These are phyloP conservation scores for Leptopilina boulardi DNA, from an alignment of 1,140 invertebrate species.

Conservation along the genomic window DNA sequence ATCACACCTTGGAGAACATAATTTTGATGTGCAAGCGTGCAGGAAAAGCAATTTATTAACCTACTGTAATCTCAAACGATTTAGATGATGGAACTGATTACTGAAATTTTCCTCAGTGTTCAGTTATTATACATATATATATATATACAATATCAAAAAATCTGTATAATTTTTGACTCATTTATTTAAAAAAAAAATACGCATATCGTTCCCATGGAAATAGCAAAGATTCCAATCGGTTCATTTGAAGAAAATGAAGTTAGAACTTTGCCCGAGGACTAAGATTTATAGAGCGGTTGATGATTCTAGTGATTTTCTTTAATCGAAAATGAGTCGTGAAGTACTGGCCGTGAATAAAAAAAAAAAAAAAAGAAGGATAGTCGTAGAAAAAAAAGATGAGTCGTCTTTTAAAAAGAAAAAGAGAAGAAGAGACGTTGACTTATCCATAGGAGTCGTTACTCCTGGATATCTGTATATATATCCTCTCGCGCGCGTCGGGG, in stretches of 20 bases:
- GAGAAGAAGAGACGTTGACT: constrained; percentile 10
- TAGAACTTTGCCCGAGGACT: not conserved
- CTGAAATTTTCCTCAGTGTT: not conserved
- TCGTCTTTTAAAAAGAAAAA: not conserved
- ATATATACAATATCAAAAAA: too few species aligned
- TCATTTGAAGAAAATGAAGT: constrained; percentile 13
- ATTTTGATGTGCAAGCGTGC: constrained; percentile 17
- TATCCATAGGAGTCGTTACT: constrained; percentile 24
- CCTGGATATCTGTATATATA: constrained; percentile 11
- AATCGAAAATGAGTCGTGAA: constrained; percentile 18
- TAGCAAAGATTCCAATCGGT: not conserved
- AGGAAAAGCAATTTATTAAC: constrained; percentile 28
- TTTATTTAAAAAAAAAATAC: too few species aligned
- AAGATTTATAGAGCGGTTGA: constrained; percentile 17
- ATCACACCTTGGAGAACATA: constrained; percentile 26
- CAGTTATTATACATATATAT: not conserved
- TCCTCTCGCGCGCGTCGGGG: constrained; percentile 18
- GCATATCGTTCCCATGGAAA: not conserved
- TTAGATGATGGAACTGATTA: constrained; percentile 18
- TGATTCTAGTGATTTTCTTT: constrained; percentile 23
- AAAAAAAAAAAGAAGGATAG: not conserved
- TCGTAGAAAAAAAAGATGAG: not conserved
- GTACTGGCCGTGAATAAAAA: not conserved
- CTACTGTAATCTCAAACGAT: not conserved
- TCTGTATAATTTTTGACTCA: too few species aligned